A percentile compares a stretch with the other conserved stretches of the same genome.
Conservation (phyloP, 2,888 invertebrate species). For the Petrolisthes manimaculis region DNA sequence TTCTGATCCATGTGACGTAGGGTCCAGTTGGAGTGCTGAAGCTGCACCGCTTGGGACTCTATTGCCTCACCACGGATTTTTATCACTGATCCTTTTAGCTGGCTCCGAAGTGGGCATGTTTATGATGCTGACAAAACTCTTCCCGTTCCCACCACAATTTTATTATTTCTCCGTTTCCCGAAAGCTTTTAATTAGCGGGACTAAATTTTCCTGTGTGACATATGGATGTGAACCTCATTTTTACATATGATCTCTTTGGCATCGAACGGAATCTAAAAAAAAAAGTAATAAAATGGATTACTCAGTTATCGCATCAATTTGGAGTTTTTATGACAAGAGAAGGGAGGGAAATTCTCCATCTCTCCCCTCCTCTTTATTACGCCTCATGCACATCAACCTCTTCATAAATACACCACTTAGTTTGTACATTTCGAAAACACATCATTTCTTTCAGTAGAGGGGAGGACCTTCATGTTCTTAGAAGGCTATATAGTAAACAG, state of each 20-base stretch:
- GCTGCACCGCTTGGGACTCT: slow-evolving; percentile 22
- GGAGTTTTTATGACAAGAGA: not conserved
- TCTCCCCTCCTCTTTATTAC: not conserved
- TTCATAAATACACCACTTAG: no score
- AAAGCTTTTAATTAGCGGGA: slow-evolving; percentile 45
- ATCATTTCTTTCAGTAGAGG: no score
- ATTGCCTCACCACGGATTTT: slow-evolving; percentile 39
- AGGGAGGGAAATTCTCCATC: not conserved
- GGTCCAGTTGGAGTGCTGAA: slow-evolving; percentile 6
- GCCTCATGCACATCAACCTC: no score
- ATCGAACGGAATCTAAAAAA: not conserved
- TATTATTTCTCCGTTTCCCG: slow-evolving; percentile 58
- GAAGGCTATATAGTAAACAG: no score
- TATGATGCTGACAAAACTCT: slow-evolving; percentile 63
- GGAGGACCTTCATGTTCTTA: no score
- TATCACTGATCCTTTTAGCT: slow-evolving; percentile 63
- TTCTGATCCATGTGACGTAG: not conserved
- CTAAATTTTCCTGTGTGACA: slow-evolving; percentile 25
- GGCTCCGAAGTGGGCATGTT: slow-evolving; percentile 59
- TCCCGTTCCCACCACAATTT: slow-evolving; percentile 47
- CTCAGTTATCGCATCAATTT: slow-evolving; percentile 7
- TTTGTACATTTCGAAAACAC: no score
- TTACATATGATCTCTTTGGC: not conserved
- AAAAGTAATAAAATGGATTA: not conserved
- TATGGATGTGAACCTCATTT: slow-evolving; percentile 1